These are phyloP conservation scores for Alectura lathami DNA, from an alignment of 2,113 vertebrate genomes.

Conservation along the genomic window DNA sequence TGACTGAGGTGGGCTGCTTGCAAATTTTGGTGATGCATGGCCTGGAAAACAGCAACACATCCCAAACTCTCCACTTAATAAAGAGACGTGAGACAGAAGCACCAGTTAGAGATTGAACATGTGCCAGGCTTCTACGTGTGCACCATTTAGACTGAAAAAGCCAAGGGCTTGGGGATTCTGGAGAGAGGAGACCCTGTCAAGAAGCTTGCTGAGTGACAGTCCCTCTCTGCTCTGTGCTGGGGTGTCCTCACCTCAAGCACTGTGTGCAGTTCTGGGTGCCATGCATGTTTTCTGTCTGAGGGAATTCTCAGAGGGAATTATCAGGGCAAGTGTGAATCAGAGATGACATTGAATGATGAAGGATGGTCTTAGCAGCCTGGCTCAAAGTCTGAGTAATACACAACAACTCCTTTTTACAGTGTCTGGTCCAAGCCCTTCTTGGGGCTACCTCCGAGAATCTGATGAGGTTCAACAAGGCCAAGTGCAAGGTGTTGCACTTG, in stretches of 20 bases:
- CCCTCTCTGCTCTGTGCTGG: too few relatives aligned
- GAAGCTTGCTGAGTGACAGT: too few relatives aligned
- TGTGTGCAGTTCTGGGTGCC: neutral
- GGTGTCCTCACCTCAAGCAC: too few relatives aligned
- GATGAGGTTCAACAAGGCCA: too few relatives aligned
- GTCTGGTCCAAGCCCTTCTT: neutral
- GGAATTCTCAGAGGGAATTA: neutral
- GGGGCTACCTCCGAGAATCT: too few relatives aligned
- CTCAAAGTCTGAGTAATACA: neutral
- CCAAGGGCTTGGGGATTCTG: rapidly evolving
- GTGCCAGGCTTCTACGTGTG: neutral
- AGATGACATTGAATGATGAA: neutral
- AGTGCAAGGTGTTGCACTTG: too few relatives aligned
- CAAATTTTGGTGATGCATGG: neutral
- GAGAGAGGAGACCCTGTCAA: neutral
- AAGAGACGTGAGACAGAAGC: neutral
- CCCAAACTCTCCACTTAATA: neutral
- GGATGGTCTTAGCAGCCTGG: neutral
- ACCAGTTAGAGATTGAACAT: neutral
- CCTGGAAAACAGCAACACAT: neutral
- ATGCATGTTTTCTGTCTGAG: neutral
- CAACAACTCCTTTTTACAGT: neutral
- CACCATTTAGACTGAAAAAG: neutral
- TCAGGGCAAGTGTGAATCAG: neutral
- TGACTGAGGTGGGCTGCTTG: neutral